phyloP scores from a whole-genome alignment of 2,113 vertebrate species.

The Jaculus jaculus region DNA sequence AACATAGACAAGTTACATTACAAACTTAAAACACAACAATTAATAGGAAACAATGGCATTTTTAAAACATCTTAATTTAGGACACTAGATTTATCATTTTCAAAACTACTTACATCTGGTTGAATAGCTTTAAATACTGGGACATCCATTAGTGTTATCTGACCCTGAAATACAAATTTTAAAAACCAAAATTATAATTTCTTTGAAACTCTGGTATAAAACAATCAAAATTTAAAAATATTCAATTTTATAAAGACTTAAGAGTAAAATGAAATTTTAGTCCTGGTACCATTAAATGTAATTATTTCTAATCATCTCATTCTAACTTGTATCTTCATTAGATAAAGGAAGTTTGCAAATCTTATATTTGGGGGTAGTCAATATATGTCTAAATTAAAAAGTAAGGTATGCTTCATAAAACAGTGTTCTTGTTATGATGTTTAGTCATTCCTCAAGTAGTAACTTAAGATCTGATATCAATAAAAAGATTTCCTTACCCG shows the following conservation, averaged over 20 bases:
- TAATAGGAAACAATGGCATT: constrained; percentile 19
- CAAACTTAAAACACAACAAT: constrained; percentile 23
- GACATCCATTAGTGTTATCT: constrained; percentile 98
- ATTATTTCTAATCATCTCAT: constrained; percentile 15
- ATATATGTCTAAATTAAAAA: background rate
- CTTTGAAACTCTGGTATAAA: background rate
- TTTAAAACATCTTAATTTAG: constrained; percentile 10
- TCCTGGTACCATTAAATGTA: background rate
- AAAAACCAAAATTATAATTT: background rate
- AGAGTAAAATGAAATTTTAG: constrained; percentile 33
- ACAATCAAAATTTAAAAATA: constrained; percentile 38
- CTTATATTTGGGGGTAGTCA: background rate
- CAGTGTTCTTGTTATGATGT: background rate
- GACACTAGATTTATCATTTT: background rate
- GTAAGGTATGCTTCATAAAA: background rate
- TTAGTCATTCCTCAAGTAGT: background rate
- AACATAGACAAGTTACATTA: background rate
- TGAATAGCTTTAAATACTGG: constrained; percentile 99
- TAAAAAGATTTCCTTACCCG: background rate
- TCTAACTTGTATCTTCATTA: background rate
- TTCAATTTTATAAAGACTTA: background rate
- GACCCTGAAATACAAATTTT: constrained; percentile 88
- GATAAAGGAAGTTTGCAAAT: background rate
- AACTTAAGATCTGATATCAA: background rate
- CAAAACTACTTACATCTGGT: constrained; percentile 92